Evolutionary conservation across 1,140 invertebrate genomes (phyloP).

Genomic region (Orius insidiosus): DNA sequence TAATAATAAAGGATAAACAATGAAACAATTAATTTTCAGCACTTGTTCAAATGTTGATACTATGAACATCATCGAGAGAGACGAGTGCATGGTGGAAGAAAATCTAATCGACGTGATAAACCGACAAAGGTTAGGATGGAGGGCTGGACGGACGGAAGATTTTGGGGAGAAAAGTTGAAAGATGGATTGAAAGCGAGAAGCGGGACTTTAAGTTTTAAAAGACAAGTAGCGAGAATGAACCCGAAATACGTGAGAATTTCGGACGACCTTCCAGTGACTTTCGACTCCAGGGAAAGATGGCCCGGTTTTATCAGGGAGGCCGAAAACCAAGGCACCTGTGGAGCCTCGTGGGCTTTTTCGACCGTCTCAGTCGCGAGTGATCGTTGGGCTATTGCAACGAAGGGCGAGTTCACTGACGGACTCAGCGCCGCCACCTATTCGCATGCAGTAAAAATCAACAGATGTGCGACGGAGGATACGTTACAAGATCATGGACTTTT

Average conservation of each 20-base stretch:
- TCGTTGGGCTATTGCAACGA: slow-evolving; percentile 63
- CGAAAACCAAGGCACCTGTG: slow-evolving; percentile 77
- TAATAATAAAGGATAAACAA: too few relatives aligned
- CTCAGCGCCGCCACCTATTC: slow-evolving; percentile 67
- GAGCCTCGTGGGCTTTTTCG: slow-evolving; percentile 80
- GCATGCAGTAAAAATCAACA: slow-evolving; percentile 65
- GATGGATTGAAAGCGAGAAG: slow-evolving; percentile 61
- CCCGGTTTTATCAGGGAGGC: slow-evolving; percentile 47
- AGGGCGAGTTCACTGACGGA: slow-evolving; percentile 45
- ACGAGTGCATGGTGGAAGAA: slow-evolving; percentile 54
- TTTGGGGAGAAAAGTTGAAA: slow-evolving; percentile 64
- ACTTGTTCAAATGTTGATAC: slow-evolving; percentile 35
- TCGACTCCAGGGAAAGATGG: slow-evolving; percentile 64
- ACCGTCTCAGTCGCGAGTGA: slow-evolving; percentile 65
- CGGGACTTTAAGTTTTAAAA: slow-evolving; percentile 31
- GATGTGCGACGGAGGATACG: slow-evolving; percentile 70
- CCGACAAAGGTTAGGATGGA: slow-evolving; percentile 36
- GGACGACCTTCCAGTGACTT: slow-evolving; percentile 38
- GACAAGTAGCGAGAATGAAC: slow-evolving; percentile 48
- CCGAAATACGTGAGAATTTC: slow-evolving; percentile 44
- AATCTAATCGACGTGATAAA: slow-evolving; percentile 50
- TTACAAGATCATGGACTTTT: slow-evolving; percentile 82
- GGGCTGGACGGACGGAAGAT: slow-evolving; percentile 66
- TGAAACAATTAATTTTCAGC: slow-evolving; percentile 26
- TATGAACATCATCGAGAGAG: slow-evolving; percentile 38